Evolutionary conservation across 2,797 vertebrate species (phyloP).

Genomic region (Pipistrellus nathusii): DNA sequence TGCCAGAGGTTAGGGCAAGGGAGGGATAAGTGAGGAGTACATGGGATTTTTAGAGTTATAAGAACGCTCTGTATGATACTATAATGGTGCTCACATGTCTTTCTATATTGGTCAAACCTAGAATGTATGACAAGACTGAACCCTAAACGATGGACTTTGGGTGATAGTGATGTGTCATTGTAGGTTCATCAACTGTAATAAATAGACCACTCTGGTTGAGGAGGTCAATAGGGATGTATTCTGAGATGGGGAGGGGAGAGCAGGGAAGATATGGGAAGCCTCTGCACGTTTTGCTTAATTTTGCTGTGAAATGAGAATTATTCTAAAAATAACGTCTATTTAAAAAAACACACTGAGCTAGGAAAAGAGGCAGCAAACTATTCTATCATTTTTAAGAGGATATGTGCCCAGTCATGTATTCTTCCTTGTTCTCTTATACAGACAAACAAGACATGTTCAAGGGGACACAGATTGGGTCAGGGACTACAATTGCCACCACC

Average conservation of each 20-base stretch:
- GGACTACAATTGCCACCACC: neutral
- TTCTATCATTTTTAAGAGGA: neutral
- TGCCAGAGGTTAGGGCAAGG: neutral
- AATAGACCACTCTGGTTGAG: neutral
- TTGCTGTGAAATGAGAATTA: neutral
- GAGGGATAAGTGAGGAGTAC: neutral
- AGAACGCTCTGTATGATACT: neutral
- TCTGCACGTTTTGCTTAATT: neutral
- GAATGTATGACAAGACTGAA: neutral
- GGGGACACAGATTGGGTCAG: rapidly evolving
- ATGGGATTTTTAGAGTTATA: neutral
- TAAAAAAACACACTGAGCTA: neutral
- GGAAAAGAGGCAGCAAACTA: neutral
- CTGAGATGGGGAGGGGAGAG: neutral
- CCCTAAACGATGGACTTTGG: neutral
- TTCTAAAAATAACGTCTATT: neutral
- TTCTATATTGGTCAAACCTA: neutral
- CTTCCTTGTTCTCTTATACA: neutral
- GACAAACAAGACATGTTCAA: too few species aligned
- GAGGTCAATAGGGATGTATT: too few species aligned
- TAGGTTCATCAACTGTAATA: neutral
- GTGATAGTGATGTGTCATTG: neutral
- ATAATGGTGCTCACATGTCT: too few species aligned
- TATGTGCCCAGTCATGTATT: neutral
- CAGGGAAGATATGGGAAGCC: neutral